Evolutionary conservation across 2,113 vertebrate species (phyloP).

Genomic region (Leucoraja erinaceus): DNA sequence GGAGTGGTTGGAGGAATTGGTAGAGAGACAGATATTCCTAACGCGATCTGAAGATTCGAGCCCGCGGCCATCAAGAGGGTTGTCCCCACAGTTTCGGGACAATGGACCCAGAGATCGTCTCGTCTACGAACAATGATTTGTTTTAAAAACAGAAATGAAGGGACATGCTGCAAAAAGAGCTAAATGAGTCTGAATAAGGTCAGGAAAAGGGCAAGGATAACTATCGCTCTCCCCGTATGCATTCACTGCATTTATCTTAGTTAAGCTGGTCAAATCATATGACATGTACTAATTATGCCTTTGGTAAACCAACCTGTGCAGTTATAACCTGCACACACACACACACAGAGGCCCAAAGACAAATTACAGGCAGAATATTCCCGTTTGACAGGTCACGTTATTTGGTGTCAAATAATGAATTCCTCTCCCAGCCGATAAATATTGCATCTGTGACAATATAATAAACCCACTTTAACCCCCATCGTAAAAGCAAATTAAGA

Average conservation of each 20-base stretch:
- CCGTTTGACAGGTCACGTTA: background rate
- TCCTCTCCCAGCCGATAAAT: background rate
- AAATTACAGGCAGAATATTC: background rate
- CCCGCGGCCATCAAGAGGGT: background rate
- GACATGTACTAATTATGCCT: constrained; percentile 23
- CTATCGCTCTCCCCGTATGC: background rate
- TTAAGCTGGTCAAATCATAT: constrained; percentile 22
- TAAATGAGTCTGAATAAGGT: constrained; percentile 12
- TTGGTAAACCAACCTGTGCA: background rate
- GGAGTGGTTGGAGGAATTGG: too few relatives aligned
- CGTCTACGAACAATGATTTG: background rate
- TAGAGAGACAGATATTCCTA: background rate
- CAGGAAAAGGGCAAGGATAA: background rate
- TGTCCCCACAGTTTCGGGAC: background rate
- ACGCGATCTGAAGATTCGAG: too few relatives aligned
- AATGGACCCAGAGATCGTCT: background rate
- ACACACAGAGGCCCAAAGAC: background rate
- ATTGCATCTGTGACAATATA: background rate
- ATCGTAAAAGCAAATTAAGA: background rate
- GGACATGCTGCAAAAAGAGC: background rate
- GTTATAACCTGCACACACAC: background rate
- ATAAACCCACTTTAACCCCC: background rate
- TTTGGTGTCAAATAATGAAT: background rate
- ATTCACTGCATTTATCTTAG: constrained; percentile 8
- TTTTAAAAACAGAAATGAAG: background rate